Conservation (phyloP, 2,113 vertebrate species). For the Phalacrocorax aristotelis region DNA sequence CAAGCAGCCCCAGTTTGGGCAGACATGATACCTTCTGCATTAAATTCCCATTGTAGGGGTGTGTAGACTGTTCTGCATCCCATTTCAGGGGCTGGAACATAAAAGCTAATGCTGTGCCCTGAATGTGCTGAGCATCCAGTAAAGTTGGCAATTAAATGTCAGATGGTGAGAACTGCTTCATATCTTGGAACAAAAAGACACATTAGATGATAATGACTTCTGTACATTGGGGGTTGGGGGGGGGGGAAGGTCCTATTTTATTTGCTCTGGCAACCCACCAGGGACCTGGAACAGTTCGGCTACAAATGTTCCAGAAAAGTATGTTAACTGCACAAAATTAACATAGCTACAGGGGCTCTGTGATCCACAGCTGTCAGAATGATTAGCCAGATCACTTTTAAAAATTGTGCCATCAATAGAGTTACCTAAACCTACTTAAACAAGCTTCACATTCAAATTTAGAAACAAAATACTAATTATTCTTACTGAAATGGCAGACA, state of each 20-base stretch:
- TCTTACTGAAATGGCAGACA: background rate
- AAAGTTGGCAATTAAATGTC: background rate
- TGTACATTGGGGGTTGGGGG: background rate
- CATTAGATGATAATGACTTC: background rate
- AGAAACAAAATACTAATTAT: background rate
- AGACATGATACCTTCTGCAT: background rate
- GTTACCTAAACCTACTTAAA: background rate
- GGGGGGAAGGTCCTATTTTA: background rate
- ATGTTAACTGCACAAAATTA: background rate
- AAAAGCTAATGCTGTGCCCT: background rate
- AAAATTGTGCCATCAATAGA: background rate
- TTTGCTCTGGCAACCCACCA: background rate
- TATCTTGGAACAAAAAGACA: background rate
- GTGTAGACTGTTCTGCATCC: background rate
- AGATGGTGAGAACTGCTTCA: background rate
- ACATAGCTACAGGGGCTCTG: background rate
- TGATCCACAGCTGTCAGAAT: background rate
- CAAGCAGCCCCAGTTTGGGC: background rate
- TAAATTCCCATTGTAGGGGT: background rate
- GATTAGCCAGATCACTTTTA: background rate
- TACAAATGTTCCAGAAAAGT: background rate
- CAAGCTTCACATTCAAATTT: background rate
- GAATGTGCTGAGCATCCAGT: background rate
- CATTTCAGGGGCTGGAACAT: background rate
- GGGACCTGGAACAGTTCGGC: background rate